A percentile compares a stretch with the other conserved stretches of the same genome.
Evolutionary conservation across 2,113 vertebrate species (phyloP).

Genomic region (Onychostoma macrolepis): DNA sequence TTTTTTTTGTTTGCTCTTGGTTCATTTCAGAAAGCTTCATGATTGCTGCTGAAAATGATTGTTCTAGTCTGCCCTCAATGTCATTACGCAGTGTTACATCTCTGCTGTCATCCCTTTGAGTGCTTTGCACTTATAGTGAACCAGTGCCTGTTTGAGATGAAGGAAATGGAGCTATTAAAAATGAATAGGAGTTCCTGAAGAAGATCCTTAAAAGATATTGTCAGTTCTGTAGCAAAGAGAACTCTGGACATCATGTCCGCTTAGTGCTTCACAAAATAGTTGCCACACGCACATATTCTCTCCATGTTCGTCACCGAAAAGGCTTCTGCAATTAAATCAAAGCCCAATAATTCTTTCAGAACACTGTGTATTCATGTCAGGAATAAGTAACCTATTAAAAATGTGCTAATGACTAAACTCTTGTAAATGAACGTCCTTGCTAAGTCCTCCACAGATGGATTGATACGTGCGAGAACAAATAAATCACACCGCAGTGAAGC

Average conservation of each 20-base stretch:
- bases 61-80: background rate
- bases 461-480: background rate
- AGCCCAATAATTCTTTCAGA: constrained; percentile 12
- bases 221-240: constrained; percentile 16
- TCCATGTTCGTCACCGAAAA: background rate
- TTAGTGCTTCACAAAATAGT: constrained; percentile 3
- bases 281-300: background rate
- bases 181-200: constrained; percentile 33
- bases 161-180: constrained; percentile 54
- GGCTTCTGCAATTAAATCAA: background rate
- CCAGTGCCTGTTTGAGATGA: constrained; percentile 17
- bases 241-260: constrained; percentile 7
- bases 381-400: constrained; percentile 32
- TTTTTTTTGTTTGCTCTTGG: background rate
- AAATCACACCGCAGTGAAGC: background rate
- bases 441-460: constrained; percentile 10
- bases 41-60: background rate
- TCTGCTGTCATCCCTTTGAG: constrained; percentile 7
- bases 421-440: constrained; percentile 5
- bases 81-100: background rate
- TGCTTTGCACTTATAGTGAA: constrained; percentile 34
- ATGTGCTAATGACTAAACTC: constrained; percentile 9
- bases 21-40: constrained; percentile 20
- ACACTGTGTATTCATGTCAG: background rate
- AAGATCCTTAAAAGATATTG: constrained; percentile 22